Evolutionary conservation across 2,888 invertebrate species (phyloP).

Genomic region (Philhelius pedissequus): DNA sequence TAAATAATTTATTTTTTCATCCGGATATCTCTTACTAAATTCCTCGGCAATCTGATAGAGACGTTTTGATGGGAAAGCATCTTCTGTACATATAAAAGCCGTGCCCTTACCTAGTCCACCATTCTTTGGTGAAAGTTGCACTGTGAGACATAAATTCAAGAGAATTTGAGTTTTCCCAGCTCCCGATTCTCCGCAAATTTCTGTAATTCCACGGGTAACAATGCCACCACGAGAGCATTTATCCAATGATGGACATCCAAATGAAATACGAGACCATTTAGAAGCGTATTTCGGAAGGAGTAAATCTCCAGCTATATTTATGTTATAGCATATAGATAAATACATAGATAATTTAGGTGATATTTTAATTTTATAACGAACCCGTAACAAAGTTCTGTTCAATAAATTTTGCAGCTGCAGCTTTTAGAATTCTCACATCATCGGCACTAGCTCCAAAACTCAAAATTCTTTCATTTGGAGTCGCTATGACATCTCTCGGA

Average conservation of each 20-base stretch:
- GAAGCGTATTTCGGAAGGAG: slow-evolving; percentile 40
- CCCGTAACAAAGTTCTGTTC: slow-evolving; percentile 71
- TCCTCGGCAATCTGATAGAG: slow-evolving; percentile 81
- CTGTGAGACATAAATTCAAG: slow-evolving; percentile 84
- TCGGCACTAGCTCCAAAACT: slow-evolving; percentile 73
- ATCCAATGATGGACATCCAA: slow-evolving; percentile 83
- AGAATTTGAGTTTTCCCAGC: slow-evolving; percentile 88
- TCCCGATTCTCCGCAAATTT: slow-evolving; percentile 86
- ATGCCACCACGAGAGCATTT: slow-evolving; percentile 83
- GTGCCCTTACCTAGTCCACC: slow-evolving; percentile 82
- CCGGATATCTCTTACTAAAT: slow-evolving; percentile 75
- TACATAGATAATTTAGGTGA: not conserved
- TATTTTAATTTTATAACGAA: slow-evolving; percentile 30
- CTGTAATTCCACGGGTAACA: slow-evolving; percentile 84
- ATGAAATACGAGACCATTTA: slow-evolving; percentile 75
- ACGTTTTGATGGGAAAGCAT: slow-evolving; percentile 85
- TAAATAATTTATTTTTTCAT: slow-evolving; percentile 77
- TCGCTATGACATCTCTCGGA: slow-evolving; percentile 73
- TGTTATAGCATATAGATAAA: not conserved
- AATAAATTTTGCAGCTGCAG: slow-evolving; percentile 76
- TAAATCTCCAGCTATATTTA: slow-evolving; percentile 37
- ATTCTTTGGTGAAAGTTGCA: slow-evolving; percentile 80
- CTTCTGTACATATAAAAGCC: slow-evolving; percentile 87
- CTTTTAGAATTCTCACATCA: slow-evolving; percentile 75
- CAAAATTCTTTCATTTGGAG: slow-evolving; percentile 71